Percentiles rank a stretch among this genome's conserved stretches.
phyloP scores from a whole-genome alignment of 1,140 invertebrate genomes.

The Drosophila watanabei region DNA sequence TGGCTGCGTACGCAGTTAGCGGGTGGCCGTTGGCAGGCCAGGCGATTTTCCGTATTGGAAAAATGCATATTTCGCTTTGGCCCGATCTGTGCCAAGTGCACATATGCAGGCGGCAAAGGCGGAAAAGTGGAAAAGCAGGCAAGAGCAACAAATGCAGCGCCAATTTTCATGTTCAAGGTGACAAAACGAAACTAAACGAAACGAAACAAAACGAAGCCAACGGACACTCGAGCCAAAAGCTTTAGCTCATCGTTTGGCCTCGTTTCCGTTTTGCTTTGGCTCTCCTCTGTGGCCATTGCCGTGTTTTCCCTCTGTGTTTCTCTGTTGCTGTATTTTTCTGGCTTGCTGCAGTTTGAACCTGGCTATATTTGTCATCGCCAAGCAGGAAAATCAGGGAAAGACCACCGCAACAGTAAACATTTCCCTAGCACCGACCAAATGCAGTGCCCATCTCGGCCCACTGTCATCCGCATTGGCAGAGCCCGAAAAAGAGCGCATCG shows the following conservation, averaged over 20 bases:
- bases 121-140: slow-evolving; percentile 46
- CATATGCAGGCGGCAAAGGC: slow-evolving; percentile 35
- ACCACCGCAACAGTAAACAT: slow-evolving; percentile 13
- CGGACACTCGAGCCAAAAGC: slow-evolving; percentile 74
- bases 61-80: slow-evolving; percentile 41
- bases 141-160: slow-evolving; percentile 51
- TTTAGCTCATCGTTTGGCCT: slow-evolving; percentile 64
- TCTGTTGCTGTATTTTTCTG: slow-evolving; percentile 15
- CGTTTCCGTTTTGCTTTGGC: slow-evolving; percentile 49
- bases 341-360: slow-evolving; percentile 52
- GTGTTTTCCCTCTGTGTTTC: slow-evolving; percentile 1
- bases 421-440: not conserved
- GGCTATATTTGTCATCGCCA: slow-evolving; percentile 44
- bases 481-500: slow-evolving; percentile 37
- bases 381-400: slow-evolving; percentile 14
- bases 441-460: slow-evolving; percentile 13
- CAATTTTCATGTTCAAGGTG: slow-evolving; percentile 60
- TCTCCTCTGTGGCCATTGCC: slow-evolving; percentile 4
- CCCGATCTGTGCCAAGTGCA: slow-evolving; percentile 73
- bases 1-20: slow-evolving; percentile 39
- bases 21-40: slow-evolving; percentile 24
- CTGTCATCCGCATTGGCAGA: slow-evolving; percentile 47
- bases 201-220: slow-evolving; percentile 51
- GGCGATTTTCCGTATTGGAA: slow-evolving; percentile 52
- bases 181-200: slow-evolving; percentile 39